Conservation (phyloP, 2,113 vertebrate species). For the Prionailurus viverrinus region DNA sequence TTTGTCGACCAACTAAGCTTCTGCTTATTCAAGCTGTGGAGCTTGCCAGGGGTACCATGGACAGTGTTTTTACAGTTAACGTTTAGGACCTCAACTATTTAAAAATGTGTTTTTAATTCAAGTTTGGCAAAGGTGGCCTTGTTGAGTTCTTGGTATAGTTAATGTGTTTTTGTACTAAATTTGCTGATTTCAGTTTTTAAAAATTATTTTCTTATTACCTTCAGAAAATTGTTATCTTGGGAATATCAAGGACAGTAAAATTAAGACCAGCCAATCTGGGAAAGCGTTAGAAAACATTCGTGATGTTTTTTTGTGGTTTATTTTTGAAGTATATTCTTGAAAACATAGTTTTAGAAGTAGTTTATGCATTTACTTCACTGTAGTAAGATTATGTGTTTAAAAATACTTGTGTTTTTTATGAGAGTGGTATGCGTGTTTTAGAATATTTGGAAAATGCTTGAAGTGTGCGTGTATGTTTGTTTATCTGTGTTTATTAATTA, state of each 20-base stretch:
- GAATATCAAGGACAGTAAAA: constrained; percentile 19
- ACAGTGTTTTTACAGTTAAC: constrained; percentile 50
- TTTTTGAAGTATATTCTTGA: constrained; percentile 37
- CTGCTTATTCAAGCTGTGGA: not conserved
- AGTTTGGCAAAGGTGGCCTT: constrained; percentile 52
- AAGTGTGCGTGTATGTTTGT: not conserved
- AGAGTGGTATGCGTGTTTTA: not conserved
- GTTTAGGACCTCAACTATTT: not conserved
- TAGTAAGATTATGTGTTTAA: not conserved
- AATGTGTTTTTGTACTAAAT: constrained; percentile 40
- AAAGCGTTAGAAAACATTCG: not conserved
- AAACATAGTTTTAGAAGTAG: not conserved
- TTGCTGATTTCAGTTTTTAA: constrained; percentile 21
- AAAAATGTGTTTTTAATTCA: constrained; percentile 61
- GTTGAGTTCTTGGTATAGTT: constrained; percentile 46
- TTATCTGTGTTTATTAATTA: not conserved
- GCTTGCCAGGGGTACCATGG: constrained; percentile 52
- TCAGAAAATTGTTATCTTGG: constrained; percentile 56
- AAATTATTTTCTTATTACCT: constrained; percentile 22
- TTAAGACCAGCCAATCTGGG: constrained; percentile 29
- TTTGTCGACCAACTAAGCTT: not conserved
- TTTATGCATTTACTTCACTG: not conserved
- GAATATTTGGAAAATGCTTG: not conserved
- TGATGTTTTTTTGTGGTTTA: not conserved
- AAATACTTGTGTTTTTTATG: not conserved